Base-by-base conservation (phyloP, 2,113 vertebrate species). In the Pterophyllum scalare region DNA sequence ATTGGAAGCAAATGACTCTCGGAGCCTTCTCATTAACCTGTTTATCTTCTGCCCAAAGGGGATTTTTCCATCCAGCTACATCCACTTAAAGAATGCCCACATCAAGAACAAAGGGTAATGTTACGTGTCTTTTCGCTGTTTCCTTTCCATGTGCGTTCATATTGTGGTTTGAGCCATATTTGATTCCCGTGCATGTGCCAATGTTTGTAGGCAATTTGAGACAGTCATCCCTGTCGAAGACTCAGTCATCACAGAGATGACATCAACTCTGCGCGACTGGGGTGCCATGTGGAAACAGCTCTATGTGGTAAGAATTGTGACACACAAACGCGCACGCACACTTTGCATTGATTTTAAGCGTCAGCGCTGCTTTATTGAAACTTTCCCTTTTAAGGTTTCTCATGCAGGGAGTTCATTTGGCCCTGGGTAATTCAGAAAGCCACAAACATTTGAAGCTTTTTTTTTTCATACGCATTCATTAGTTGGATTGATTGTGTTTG, bases 161-260 rank as follows among this genome's bases (percentile, higher is more conserved):
- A 6, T 24, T 40, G 14, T 28, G 2, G 24, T 74, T 76, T 84
- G n/a, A 13, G 49, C 7, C 26, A 7, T 38, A 9, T 13, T 52
- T 49, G 7, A 9, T 43, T 62, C 54, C 59, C 1, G 0, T 43
- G 24, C 8, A 0, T 38, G 8, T 19, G 9, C 59, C 10, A 33
- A 0, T 80, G 3, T 61, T 82, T 82, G 24, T 88, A 99, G 98
- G 92, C 98, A 99, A 95, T 99, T 99, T 95, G 98, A 99, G 95
- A 99, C 97, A 33, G 97, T 99, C 88, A 95, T 98, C 93, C 98
- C 98, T 17, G 97, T 97, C 0, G 98, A 99, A 92, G 98, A 99
- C 94, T 97, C 97, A 0, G 98, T 99, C 93, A 99, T 99, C 95
- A 99, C 98, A 83, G 98, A 99, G 95, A 99, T 99, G 98, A 99